phyloP scores from a whole-genome alignment of 2,888 invertebrate species.

The Bellardia bayeri region DNA sequence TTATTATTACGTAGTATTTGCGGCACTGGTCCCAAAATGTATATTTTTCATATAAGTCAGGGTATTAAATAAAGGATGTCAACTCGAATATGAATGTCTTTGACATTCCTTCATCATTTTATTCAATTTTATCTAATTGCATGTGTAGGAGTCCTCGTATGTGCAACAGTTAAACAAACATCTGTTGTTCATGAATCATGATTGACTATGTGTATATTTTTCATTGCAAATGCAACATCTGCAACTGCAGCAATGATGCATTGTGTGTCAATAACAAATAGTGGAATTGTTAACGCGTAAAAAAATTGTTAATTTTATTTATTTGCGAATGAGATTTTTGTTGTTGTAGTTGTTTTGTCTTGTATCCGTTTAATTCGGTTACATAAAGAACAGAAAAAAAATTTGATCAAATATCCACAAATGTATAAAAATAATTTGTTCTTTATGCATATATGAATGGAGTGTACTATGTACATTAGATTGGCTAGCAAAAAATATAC shows the following conservation, averaged over 20 bases:
- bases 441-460: neutral
- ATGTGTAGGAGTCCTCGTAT: neutral
- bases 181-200: conserved; percentile 50
- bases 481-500: too few relatives aligned
- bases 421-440: conserved; percentile 41
- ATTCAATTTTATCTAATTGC: neutral
- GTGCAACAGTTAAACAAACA: conserved; percentile 54
- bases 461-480: neutral
- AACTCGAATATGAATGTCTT: neutral
- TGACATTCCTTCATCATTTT: neutral
- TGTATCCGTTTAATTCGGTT: conserved; percentile 62
- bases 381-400: conserved; percentile 38
- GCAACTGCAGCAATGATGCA: conserved; percentile 40
- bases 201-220: conserved; percentile 24
- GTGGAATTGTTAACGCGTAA: conserved; percentile 61
- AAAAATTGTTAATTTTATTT: conserved; percentile 70
- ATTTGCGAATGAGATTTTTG: conserved; percentile 48
- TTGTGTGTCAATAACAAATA: conserved; percentile 60
- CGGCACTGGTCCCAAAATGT: too few relatives aligned
- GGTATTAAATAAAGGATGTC: too few relatives aligned
- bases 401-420: conserved; percentile 34
- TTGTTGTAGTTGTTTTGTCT: conserved; percentile 35
- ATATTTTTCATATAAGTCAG: too few relatives aligned
- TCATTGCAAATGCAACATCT: conserved; percentile 33
- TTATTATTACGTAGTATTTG: too few relatives aligned